Evolutionary conservation across 2,113 vertebrate genomes (phyloP), one percentile per base, ranked within the genome.

Genomic region (Ramphastos sulfuratus): DNA sequence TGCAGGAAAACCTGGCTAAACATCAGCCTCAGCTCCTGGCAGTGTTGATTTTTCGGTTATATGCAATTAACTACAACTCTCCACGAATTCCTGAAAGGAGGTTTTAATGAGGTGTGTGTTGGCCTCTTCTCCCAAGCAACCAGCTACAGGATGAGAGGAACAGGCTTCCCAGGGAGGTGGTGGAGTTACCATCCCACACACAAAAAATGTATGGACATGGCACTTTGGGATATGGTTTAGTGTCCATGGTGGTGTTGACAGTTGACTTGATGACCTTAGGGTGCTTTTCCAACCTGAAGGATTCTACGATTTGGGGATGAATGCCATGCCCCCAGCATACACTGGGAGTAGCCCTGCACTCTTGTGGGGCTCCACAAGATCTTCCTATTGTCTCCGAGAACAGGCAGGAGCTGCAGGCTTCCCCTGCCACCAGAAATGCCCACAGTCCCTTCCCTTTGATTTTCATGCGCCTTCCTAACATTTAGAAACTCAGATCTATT

Each of bases 401-500:
- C 1, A 27, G 2, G 25, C 5, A 42, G 33, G 46, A 64, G 76
- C 72, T 91, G 69, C 69, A 80, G 96, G 89, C 85, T 91, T 92
- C 33, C 85, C 76, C 72, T 33, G 33, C n/a, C 75, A 74, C 75
- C 71, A 72, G 93, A 63, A 67, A 72, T 67, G 79, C 82, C 82
- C 0, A 4, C 25, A 16, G 82, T 21, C 78, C 87, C 82, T 69
- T 87, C 37, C 79, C 58, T 71, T 82, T 80, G 42, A 87, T 85
- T 83, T 80, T 89, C 60, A 67, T 10, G 0, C 82, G 92, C 76
- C 87, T 87, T 95, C 67, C 71, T 60, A 85, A 50, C 84, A 67
- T 76, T 85, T 67, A 81, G 85, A 80, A 81, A 82, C 91, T 96
- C 82, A 50, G 35, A 85, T 89, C 82, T 93, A 90, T 91, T 92